These are phyloP conservation scores for Lasiurus cinereus DNA, from an alignment of 2,113 vertebrate genomes.

Conservation along the genomic window DNA sequence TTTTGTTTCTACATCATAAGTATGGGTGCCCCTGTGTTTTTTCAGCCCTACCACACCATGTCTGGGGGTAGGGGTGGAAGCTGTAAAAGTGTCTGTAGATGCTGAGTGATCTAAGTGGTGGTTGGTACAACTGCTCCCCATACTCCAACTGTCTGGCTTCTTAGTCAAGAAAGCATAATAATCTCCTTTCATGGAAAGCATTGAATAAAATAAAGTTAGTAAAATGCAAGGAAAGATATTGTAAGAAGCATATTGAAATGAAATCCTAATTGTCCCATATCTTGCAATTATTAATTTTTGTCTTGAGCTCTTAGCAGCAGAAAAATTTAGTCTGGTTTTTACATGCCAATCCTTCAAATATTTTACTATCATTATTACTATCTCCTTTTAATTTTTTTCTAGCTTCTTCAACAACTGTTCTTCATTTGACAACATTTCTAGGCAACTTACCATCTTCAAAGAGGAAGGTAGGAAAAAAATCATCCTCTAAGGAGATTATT, in stretches of 20 bases:
- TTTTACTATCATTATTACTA: neutral
- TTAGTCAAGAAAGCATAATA: neutral
- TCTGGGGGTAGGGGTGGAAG: rapidly evolving
- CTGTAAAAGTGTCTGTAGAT: neutral
- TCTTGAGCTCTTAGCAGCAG: neutral
- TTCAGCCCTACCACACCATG: neutral
- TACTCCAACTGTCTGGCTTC: neutral
- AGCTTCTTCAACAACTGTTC: neutral
- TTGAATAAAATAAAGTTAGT: neutral
- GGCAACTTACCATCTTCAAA: neutral
- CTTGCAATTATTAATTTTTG: neutral
- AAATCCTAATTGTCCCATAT: neutral
- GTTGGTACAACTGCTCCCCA: neutral
- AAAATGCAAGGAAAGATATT: neutral
- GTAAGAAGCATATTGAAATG: neutral
- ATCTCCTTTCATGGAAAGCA: neutral
- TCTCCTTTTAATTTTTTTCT: neutral
- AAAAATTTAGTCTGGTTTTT: neutral
- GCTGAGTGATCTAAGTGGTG: rapidly evolving
- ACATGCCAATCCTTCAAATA: neutral
- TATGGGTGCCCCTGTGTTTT: neutral
- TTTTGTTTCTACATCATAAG: neutral
- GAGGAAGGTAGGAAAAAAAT: neutral
- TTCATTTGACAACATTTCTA: neutral
- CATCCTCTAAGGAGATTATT: no score